Conservation (phyloP, 2,113 vertebrate species). For the Rissa tridactyla region DNA sequence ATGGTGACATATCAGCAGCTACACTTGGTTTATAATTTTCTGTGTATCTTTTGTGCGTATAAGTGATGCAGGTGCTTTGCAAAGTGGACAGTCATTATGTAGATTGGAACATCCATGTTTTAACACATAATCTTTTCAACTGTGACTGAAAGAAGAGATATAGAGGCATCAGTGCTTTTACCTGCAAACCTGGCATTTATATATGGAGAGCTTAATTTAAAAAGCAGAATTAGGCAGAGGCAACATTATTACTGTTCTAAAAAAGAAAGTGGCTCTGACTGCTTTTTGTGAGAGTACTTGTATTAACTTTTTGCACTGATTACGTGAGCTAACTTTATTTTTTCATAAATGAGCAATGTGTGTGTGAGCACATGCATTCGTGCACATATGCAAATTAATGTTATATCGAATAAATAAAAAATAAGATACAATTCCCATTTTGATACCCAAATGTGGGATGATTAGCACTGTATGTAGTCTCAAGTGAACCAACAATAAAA, state of each 20-base stretch:
- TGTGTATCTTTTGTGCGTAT: background rate
- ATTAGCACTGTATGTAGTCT: background rate
- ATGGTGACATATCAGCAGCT: background rate
- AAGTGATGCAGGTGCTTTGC: background rate
- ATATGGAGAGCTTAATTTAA: background rate
- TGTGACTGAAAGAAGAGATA: background rate
- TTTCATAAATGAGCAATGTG: background rate
- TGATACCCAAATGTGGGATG: background rate
- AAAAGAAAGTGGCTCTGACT: background rate
- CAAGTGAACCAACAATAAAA: background rate
- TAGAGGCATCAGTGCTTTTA: background rate
- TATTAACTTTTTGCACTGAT: background rate
- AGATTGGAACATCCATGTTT: fast-evolving
- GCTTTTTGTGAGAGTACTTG: background rate
- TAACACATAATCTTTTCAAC: background rate
- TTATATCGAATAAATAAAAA: background rate
- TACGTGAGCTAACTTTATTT: background rate
- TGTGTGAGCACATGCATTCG: background rate
- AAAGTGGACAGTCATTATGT: background rate
- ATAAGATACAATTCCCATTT: background rate
- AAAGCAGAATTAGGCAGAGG: background rate
- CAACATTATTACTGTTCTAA: background rate
- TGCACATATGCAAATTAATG: background rate
- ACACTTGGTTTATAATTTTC: background rate
- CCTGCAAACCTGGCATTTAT: background rate